Conservation (phyloP, 2,113 vertebrate species). For the Pseudorectes ferrugineus region DNA sequence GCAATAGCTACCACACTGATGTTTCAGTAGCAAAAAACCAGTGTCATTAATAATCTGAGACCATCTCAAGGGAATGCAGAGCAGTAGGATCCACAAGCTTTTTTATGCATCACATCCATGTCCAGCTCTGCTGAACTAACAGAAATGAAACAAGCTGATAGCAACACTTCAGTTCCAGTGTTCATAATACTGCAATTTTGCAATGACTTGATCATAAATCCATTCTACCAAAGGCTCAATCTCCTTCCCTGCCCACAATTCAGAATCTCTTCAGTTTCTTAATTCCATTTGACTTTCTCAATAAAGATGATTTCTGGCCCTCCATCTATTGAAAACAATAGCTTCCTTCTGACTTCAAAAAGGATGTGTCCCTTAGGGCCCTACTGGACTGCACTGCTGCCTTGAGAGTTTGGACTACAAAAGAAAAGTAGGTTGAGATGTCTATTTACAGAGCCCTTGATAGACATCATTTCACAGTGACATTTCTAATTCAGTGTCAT, state of each 20-base stretch:
- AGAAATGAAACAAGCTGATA: background rate
- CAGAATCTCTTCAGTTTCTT: slow-evolving; percentile 11
- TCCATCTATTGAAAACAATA: slow-evolving; percentile 26
- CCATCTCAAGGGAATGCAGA: background rate
- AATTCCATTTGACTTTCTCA: slow-evolving; percentile 18
- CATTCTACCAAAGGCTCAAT: background rate
- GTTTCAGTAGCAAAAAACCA: background rate
- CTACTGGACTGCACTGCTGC: background rate
- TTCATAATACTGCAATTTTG: background rate
- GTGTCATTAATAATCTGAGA: background rate
- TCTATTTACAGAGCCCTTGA: slow-evolving; percentile 1
- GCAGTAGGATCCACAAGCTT: background rate
- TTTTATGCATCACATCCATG: background rate
- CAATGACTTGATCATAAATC: slow-evolving; percentile 12
- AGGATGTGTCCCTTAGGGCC: background rate
- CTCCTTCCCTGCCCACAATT: background rate
- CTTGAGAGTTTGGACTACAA: background rate
- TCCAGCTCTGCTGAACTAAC: background rate
- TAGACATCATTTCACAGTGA: background rate
- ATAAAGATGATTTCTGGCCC: slow-evolving; percentile 28
- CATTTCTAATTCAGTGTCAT: background rate
- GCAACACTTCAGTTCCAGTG: background rate
- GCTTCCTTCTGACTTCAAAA: slow-evolving; percentile 21
- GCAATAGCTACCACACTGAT: background rate
- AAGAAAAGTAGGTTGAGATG: slow-evolving; percentile 8